Percentiles rank a stretch among this genome's conserved stretches.
phyloP scores from a whole-genome alignment of 2,113 vertebrate species.

The Lampris megalopsis region DNA sequence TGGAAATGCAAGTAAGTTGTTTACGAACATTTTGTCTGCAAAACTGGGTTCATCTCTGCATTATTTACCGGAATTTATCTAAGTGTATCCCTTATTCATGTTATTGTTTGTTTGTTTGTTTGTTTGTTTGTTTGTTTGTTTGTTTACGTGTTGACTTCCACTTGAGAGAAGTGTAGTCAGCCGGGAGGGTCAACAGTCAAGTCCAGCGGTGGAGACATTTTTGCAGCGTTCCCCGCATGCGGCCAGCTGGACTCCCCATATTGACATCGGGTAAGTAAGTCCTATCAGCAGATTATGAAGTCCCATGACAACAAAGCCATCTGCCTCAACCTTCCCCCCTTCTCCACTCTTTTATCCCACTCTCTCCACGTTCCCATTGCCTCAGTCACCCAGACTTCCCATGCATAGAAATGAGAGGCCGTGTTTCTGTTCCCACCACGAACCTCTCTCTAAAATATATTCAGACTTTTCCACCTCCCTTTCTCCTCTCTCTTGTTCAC shows the following conservation, averaged over 20 bases:
- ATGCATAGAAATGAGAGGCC: slow-evolving; percentile 74
- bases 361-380: slow-evolving; percentile 32
- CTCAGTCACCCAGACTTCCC: slow-evolving; percentile 54
- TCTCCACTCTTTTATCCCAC: slow-evolving; percentile 1
- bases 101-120: no score
- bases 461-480: slow-evolving; percentile 30
- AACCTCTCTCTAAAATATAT: slow-evolving; percentile 60
- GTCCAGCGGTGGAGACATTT: not conserved
- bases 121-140: no score
- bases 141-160: no score
- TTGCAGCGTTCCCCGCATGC: not conserved
- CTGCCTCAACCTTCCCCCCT: slow-evolving; percentile 3
- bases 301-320: slow-evolving; percentile 2
- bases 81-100: no score
- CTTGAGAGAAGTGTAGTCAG: no score
- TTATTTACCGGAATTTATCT: no score
- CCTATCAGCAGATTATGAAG: slow-evolving; percentile 15
- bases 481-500: slow-evolving; percentile 49
- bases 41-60: no score
- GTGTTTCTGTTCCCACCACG: slow-evolving; percentile 63
- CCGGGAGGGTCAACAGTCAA: not conserved
- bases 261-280: slow-evolving; percentile 24
- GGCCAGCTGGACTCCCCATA: not conserved
- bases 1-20: no score
- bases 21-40: no score